Conservation (phyloP, 2,797 vertebrate genomes). For the Pseudomugil tenellus region DNA sequence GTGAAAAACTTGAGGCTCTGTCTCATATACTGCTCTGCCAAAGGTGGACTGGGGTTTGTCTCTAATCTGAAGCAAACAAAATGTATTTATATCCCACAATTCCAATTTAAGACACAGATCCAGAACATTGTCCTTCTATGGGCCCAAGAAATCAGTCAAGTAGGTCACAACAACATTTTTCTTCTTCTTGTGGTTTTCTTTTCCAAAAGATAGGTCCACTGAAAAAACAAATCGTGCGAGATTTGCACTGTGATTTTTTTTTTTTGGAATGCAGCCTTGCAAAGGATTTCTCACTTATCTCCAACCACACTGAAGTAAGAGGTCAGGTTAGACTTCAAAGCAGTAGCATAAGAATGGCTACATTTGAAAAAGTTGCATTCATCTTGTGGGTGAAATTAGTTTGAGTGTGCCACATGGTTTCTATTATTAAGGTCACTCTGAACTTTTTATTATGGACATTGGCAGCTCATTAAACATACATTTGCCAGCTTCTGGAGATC, state of each 20-base stretch:
- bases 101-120: background rate
- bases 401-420: constrained; percentile 1
- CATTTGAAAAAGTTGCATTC: too few species aligned
- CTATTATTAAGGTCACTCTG: background rate
- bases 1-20: constrained; percentile 28
- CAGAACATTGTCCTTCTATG: constrained; percentile 40
- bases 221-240: constrained; percentile 28
- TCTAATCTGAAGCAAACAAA: constrained; percentile 25
- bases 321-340: constrained; percentile 23
- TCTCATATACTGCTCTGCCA: constrained; percentile 16
- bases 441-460: background rate
- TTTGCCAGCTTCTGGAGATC: background rate
- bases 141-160: constrained; percentile 16
- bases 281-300: constrained; percentile 3
- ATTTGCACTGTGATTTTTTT: constrained; percentile 17
- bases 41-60: constrained; percentile 11
- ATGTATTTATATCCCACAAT: constrained; percentile 40
- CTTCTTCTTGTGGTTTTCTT: constrained; percentile 21
- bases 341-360: background rate
- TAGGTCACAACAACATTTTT: constrained; percentile 4
- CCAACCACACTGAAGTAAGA: constrained; percentile 22
- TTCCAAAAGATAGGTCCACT: constrained; percentile 26
- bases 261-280: background rate
- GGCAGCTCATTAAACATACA: background rate
- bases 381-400: too few species aligned